Evolutionary conservation across 1,140 invertebrate species (phyloP), one percentile per base, ranked within the genome.

Genomic region (Aphaenogaster rudis): DNA sequence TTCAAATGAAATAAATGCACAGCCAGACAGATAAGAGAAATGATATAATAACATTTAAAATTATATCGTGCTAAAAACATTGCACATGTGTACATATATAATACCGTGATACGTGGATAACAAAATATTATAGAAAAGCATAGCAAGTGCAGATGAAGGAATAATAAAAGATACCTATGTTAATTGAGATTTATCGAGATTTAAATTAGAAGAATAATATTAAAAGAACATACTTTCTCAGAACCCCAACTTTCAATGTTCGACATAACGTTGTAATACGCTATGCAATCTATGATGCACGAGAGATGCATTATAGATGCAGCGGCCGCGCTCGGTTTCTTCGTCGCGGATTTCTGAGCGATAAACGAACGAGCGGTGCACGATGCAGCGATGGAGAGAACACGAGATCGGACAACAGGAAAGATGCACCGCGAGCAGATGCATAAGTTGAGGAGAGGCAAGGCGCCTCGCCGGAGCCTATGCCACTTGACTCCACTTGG

Each of bases 401-500:
- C 3, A 33, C n/a, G 39, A 82, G 7, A 36, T 48, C 11, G 28
- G 45, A 86, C 61, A 86, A 63, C 71, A 28, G n/a, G 9, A 54
- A 71, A 42, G 36, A 28, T 42, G 64, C 64, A 54, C 21, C 48
- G 48, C 28, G 69, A 84, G 54, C 54, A 86, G 77, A 86, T 59
- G 54, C 77, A 28, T 33, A 50, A 69, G 17, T 66, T 2, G 82
- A 54, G 28, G 17, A 84, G 54, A 86, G 45, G 13, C 61, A n/a
- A 86, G 88, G 69, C 90, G 91, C 57, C 92, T 61, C 11, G 71
- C 17, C 59, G 91, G 91, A 93, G 92, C 91, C 91, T 88, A 84
- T 74, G 74, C 92, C 92, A 94, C 93, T 94, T 94, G 92, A 93
- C 93, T 92, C 92, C 92, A 93, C 93, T 93, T 93, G 92, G 74